Evolutionary conservation across 1,140 invertebrate genomes (phyloP), one percentile per base, ranked within the genome.

Genomic region (Drosophila malerkotliana): DNA sequence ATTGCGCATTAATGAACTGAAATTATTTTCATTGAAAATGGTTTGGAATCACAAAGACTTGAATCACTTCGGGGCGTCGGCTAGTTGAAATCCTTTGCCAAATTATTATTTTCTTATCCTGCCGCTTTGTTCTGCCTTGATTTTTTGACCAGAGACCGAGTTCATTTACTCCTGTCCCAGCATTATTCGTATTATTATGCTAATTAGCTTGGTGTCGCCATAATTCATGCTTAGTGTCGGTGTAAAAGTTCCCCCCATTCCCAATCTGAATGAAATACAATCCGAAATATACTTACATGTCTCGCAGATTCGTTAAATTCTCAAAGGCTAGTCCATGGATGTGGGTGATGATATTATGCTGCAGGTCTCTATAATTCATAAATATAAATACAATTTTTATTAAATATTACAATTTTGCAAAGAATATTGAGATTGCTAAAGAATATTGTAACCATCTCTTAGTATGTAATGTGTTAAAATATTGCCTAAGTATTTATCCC

Each of bases 261-360:
- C 24, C 54, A 47, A 6, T 62, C 15, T 2, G 18, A 32, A 2
- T 9, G 44, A 18, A n/a, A 26, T 32, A 4, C 44, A n/a, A 12
- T n/a, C 0, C 12, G 4, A 14, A 8, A 21, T 14, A 54, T 90
- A 92, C 92, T 92, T 66, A 92, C 92, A 92, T 82, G 75, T 92
- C 88, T 52, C 76, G 58, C 32, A 91, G 69, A 45, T 72, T 79
- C 15, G 54, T 47, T 12, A 91, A 61, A 57, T 87, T 90, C 12
- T 67, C 68, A 84, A 91, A 91, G 45, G 92, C 92, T 52, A 77
- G 72, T 32, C 64, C 64, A 64, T 92, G 90, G 32, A 93, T 88
- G 34, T 91, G 76, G 7, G 66, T 90, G 45, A 90, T 92, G 47
- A 67, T 79, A 72, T 90, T 92, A 54, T 69, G 89, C 84, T 76